phyloP scores from a whole-genome alignment of 1,140 invertebrate genomes.

The Sipha flava region DNA sequence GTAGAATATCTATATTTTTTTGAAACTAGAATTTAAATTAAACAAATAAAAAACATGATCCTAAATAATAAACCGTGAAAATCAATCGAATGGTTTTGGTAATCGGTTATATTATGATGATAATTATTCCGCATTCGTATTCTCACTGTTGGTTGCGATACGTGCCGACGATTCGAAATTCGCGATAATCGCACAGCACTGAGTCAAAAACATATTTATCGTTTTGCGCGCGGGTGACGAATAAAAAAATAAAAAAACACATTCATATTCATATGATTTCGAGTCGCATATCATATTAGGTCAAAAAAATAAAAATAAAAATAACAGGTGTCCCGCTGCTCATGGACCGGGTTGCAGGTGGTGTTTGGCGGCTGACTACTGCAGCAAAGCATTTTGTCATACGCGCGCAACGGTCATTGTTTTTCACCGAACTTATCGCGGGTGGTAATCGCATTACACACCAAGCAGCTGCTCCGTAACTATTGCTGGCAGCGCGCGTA shows the following conservation, averaged over 20 bases:
- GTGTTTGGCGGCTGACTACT: too few species aligned
- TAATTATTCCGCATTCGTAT: too few species aligned
- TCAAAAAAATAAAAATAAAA: neutral
- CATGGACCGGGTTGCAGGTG: neutral
- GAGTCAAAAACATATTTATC: neutral
- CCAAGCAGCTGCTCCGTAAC: neutral
- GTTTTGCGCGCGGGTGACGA: neutral
- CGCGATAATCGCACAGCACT: neutral
- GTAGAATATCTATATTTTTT: too few species aligned
- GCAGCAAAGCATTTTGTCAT: neutral
- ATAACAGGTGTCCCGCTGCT: neutral
- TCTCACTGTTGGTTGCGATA: too few species aligned
- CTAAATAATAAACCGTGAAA: too few species aligned
- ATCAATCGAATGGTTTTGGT: too few species aligned
- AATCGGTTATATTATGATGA: too few species aligned
- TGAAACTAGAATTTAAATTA: too few species aligned
- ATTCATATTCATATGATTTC: neutral
- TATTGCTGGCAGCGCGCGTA: too few species aligned
- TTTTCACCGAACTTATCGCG: neutral
- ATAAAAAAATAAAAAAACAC: neutral
- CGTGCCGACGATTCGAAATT: neutral
- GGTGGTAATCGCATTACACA: constrained; percentile 3
- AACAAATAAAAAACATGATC: too few species aligned
- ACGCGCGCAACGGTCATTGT: neutral
- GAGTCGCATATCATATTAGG: neutral